phyloP scores from a whole-genome alignment of 2,113 vertebrate genomes.

The Phrynosoma blainvillii region DNA sequence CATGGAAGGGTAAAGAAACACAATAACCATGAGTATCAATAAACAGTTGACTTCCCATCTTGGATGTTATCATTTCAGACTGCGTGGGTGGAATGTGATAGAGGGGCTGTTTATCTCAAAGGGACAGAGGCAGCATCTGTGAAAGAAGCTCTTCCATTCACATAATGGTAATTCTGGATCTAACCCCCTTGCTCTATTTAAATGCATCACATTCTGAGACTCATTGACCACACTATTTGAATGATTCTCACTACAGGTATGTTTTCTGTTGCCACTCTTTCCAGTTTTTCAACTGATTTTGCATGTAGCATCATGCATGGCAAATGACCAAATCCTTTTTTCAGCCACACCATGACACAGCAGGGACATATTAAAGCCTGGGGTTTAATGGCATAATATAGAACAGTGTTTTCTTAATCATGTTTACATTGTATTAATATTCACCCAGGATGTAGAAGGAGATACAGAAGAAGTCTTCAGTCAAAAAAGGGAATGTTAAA shows the following conservation, averaged over 20 bases:
- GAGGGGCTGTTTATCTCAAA: too few relatives aligned
- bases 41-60: too few relatives aligned
- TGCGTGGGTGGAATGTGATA: too few relatives aligned
- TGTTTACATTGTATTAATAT: not conserved
- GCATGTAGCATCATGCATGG: not conserved
- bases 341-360: not conserved
- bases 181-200: too few relatives aligned
- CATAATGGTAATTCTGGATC: too few relatives aligned
- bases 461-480: slow-evolving; percentile 18
- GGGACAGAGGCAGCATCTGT: too few relatives aligned
- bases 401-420: slow-evolving; percentile 33
- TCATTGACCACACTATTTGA: not conserved
- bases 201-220: too few relatives aligned
- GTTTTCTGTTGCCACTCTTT: not conserved
- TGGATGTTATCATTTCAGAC: too few relatives aligned
- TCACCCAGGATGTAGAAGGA: slow-evolving; percentile 29
- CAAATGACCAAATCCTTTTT: not conserved
- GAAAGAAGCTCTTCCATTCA: too few relatives aligned
- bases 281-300: not conserved
- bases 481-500: not conserved
- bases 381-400: not conserved
- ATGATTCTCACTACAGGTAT: not conserved
- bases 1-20: too few relatives aligned
- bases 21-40: too few relatives aligned
- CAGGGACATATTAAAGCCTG: not conserved